phyloP scores from a whole-genome alignment of 1,140 invertebrate species.

The Pseudobourletiella spinata region DNA sequence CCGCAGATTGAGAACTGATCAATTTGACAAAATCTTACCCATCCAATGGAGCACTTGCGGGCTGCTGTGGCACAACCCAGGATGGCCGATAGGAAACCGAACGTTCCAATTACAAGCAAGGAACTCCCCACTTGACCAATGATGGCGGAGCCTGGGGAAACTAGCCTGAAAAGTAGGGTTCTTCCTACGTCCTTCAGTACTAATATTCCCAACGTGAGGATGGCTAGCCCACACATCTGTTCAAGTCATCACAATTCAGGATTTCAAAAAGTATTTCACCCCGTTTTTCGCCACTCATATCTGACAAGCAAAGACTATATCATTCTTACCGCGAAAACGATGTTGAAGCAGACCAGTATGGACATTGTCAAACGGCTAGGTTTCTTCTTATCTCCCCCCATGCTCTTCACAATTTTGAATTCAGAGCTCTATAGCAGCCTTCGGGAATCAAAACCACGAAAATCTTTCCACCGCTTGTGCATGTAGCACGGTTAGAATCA shows the following conservation, averaged over 20 bases:
- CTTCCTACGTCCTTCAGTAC: constrained; percentile 57
- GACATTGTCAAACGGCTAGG: constrained; percentile 13
- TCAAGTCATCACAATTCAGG: too few species aligned
- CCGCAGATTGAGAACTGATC: too few species aligned
- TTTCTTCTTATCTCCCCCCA: constrained; percentile 21
- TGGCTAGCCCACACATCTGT: constrained; percentile 58
- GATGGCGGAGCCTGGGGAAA: constrained; percentile 47
- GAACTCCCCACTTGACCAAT: constrained; percentile 38
- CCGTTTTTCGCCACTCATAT: not conserved
- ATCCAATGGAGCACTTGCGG: constrained; percentile 60
- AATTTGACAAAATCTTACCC: too few species aligned
- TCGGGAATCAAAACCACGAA: not conserved
- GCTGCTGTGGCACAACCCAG: constrained; percentile 67
- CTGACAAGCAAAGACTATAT: not conserved
- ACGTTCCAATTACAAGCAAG: constrained; percentile 51
- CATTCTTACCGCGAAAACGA: constrained; percentile 31
- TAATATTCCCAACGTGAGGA: constrained; percentile 59
- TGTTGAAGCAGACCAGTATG: constrained; percentile 34
- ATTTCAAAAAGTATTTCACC: not conserved
- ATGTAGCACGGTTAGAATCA: not conserved
- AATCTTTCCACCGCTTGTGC: not conserved
- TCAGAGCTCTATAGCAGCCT: not conserved
- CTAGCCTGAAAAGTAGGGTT: constrained; percentile 56
- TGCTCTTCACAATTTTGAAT: too few species aligned
- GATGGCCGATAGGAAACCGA: constrained; percentile 54